Base-by-base conservation (phyloP, 2,113 vertebrate species). In the Mesocricetus auratus region DNA sequence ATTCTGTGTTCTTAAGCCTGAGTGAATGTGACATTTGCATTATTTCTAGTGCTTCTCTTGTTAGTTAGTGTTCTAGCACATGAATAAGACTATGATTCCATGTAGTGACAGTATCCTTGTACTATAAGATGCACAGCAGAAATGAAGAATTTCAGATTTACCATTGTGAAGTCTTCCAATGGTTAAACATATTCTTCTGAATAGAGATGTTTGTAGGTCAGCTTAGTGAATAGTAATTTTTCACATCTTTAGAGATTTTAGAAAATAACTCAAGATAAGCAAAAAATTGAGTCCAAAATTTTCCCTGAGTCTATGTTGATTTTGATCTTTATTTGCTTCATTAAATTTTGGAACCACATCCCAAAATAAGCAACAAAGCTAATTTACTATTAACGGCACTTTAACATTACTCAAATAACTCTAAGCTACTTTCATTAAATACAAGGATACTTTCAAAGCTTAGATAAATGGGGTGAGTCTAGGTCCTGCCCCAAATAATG, bases 41-140 rank as follows among this genome's bases (percentile, higher is more conserved):
- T 87, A 66, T 1, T 10, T 87, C 12, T 1, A 78, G 45, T 79
- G 24, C 66, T 77, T 13, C 50, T 96, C 77, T 8, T 33, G 1
- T 79, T 69, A 90, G n/a, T 74, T 81, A 69, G 71, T 71, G 4
- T 26, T 78, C 6, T 2, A 90, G 9, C 36, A 75, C 68, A 50
- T 74, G 29, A 64, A 8, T 2, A 62, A 69, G 3, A 6, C 21
- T 29, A 0, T 64, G 17, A 7, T 0, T 58, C 0, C 58, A 36
- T 50, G 6, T 53, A 45, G 17, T 79, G 5, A 89, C 4, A 47
- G 7, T 3, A 85, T 0, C 85, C 0, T 39, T 26, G 74, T 0
- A 0, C 9, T 42, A 19, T 71, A 15, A 94, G 90, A 79, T 87
- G 58, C 7, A 89, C 66, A n/a, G 26, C 4, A 53, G 0, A 45